Percentiles rank a stretch among this genome's conserved stretches.
Conservation (phyloP, 2,797 vertebrate genomes). For the Coluber constrictor region DNA sequence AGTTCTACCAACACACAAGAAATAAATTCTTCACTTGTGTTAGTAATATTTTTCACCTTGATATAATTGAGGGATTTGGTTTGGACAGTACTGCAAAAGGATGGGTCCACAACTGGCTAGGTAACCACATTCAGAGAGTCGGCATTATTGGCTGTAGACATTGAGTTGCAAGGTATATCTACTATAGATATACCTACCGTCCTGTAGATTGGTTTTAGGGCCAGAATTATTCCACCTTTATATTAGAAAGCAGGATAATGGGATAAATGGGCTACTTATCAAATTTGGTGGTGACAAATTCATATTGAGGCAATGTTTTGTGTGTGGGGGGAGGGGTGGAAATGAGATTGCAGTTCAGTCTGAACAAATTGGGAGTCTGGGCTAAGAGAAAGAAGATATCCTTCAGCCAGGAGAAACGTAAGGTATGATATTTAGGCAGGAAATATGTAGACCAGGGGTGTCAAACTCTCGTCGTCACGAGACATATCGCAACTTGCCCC, state of each 20-base stretch:
- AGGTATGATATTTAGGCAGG: background rate
- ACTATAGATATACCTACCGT: too few relatives aligned
- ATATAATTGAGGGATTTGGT: background rate
- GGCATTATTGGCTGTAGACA: background rate
- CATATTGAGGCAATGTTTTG: background rate
- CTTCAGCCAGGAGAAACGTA: background rate
- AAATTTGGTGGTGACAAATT: background rate
- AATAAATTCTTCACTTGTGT: background rate
- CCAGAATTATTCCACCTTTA: background rate
- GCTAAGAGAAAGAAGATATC: background rate
- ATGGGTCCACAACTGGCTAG: background rate
- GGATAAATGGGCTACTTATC: background rate
- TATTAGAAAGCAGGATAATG: background rate
- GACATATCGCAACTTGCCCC: too few relatives aligned
- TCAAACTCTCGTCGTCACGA: too few relatives aligned
- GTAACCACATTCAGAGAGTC: background rate
- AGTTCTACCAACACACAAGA: background rate
- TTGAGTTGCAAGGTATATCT: background rate
- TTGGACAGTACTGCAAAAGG: background rate
- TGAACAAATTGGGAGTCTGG: background rate
- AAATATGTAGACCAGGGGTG: background rate
- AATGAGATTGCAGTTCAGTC: background rate
- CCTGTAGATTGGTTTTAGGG: background rate
- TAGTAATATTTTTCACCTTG: background rate
- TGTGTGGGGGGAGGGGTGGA: too few relatives aligned